Evolutionary conservation across 2,888 invertebrate genomes (phyloP).

Genomic region (Leptinotarsa tumamoca): DNA sequence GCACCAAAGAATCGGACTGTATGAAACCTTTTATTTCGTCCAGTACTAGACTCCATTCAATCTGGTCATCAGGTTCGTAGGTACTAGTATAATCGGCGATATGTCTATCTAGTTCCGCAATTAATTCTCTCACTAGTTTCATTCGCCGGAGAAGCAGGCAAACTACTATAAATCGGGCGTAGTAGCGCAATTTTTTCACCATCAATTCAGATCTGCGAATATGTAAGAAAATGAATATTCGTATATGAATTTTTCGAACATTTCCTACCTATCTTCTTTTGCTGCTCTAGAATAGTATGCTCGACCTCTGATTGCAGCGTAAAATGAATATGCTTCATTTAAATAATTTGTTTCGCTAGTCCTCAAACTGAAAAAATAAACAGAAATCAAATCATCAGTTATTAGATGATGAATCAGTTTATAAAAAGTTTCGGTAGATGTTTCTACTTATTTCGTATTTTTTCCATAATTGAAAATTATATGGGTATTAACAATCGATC

Average conservation of each 20-base stretch:
- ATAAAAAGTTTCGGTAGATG: too few relatives aligned
- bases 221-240: conserved; percentile 22
- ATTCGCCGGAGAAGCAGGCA: conserved; percentile 93
- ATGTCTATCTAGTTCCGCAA: conserved; percentile 92
- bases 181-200: conserved; percentile 96
- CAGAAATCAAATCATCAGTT: background rate
- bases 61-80: conserved; percentile 96
- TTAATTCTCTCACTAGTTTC: conserved; percentile 91
- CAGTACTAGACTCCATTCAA: conserved; percentile 94
- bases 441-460: too few relatives aligned
- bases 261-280: conserved; percentile 84
- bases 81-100: conserved; percentile 95
- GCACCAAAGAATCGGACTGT: conserved; percentile 90
- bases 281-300: conserved; percentile 94
- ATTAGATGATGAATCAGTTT: too few relatives aligned
- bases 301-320: conserved; percentile 92
- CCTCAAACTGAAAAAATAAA: conserved; percentile 77
- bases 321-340: conserved; percentile 96
- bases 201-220: conserved; percentile 82
- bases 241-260: too few relatives aligned
- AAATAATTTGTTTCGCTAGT: conserved; percentile 97
- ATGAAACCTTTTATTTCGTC: conserved; percentile 96
- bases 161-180: conserved; percentile 96
- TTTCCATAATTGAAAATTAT: too few relatives aligned
- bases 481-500: too few relatives aligned